Evolutionary conservation across 1,140 invertebrate species (phyloP).

Genomic region (Aphelinus certus): DNA sequence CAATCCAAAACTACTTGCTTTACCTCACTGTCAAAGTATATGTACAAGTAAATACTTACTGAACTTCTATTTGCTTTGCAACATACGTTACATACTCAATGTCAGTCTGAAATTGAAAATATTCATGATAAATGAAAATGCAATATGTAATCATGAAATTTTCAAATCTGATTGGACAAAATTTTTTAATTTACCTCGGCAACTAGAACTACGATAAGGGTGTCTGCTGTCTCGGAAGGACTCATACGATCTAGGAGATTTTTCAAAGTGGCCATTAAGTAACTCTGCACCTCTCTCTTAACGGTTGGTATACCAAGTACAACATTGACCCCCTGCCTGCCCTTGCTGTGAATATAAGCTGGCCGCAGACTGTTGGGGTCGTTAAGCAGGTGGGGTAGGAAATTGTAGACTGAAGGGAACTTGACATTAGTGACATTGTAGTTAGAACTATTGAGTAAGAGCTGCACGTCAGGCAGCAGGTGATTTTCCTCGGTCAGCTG

Average conservation of each 20-base stretch:
- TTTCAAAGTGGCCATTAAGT: conserved; percentile 87
- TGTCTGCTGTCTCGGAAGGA: conserved; percentile 78
- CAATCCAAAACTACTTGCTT: too few species aligned
- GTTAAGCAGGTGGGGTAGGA: conserved; percentile 87
- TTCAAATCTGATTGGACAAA: not conserved
- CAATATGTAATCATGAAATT: too few species aligned
- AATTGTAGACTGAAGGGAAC: conserved; percentile 84
- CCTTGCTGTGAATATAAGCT: conserved; percentile 79
- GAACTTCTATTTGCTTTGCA: conserved; percentile 78
- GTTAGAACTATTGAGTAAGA: conserved; percentile 56
- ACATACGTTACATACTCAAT: conserved; percentile 76
- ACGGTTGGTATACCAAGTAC: conserved; percentile 92
- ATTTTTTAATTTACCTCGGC: conserved; percentile 74
- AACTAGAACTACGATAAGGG: conserved; percentile 89
- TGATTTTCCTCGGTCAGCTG: conserved; percentile 57
- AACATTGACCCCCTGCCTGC: conserved; percentile 79
- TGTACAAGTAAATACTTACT: conserved; percentile 67
- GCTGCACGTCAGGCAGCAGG: conserved; percentile 59
- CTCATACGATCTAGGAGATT: conserved; percentile 87
- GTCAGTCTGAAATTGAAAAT: conserved; percentile 71
- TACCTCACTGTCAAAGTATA: too few species aligned
- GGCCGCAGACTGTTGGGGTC: conserved; percentile 81
- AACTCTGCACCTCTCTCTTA: conserved; percentile 86
- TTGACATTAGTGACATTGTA: conserved; percentile 61
- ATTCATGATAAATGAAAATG: conserved; percentile 16